phyloP scores from a whole-genome alignment of 1,140 invertebrate species.

The Bemisia tabaci region DNA sequence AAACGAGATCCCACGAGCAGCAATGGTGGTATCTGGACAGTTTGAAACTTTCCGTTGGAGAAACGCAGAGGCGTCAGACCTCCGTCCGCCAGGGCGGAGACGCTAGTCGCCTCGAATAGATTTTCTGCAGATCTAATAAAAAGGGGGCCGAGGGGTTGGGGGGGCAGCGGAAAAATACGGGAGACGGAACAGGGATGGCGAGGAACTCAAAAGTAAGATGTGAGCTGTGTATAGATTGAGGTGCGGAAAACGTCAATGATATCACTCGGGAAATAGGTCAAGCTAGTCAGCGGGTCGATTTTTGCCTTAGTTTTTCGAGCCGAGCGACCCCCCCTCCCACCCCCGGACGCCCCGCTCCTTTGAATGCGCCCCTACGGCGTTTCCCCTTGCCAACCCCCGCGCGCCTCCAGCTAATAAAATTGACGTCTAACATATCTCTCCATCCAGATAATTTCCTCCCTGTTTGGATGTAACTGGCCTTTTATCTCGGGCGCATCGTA shows the following conservation, averaged over 20 bases:
- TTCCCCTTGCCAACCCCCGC: not conserved
- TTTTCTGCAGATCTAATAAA: not conserved
- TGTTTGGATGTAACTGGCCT: not conserved
- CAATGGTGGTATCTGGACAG: too few species aligned
- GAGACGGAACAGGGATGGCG: not conserved
- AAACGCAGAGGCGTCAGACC: too few species aligned
- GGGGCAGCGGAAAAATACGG: not conserved
- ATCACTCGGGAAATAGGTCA: not conserved
- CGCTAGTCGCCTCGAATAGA: too few species aligned
- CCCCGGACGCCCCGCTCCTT: not conserved
- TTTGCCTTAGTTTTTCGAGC: not conserved
- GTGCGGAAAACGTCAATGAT: not conserved
- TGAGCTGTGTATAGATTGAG: not conserved
- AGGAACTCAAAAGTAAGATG: not conserved
- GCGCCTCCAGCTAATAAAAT: not conserved
- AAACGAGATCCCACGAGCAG: too few species aligned
- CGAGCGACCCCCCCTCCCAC: not conserved
- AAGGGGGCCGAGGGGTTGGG: not conserved
- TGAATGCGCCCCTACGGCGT: not conserved
- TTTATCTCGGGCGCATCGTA: not conserved
- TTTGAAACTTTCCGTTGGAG: too few species aligned
- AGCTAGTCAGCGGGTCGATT: not conserved
- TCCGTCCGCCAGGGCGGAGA: too few species aligned
- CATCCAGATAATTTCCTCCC: not conserved
- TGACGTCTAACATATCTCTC: not conserved